phyloP scores from a whole-genome alignment of 2,797 vertebrate species.

The Alosa sapidissima region DNA sequence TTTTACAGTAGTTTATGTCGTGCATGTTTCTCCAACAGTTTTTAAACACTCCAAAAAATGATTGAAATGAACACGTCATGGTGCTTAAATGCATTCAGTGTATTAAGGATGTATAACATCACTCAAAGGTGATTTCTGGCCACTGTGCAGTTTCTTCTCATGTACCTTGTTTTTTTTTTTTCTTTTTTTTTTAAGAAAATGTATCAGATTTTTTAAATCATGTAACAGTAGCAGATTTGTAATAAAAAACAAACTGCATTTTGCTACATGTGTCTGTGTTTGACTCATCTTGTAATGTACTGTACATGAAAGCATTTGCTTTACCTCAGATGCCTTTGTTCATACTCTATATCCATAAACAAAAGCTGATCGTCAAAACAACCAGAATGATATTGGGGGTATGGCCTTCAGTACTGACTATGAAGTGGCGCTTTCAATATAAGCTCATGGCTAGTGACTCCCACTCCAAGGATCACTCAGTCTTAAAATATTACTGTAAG shows the following conservation, averaged over 20 bases:
- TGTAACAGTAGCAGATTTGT: slow-evolving; percentile 38
- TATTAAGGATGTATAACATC: neutral
- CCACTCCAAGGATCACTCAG: neutral
- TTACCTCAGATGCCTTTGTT: neutral
- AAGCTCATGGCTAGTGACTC: neutral
- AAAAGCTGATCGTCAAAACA: neutral
- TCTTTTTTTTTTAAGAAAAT: slow-evolving; percentile 21
- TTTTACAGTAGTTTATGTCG: neutral
- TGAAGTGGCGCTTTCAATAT: neutral
- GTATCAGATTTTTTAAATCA: slow-evolving; percentile 8
- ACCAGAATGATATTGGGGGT: neutral
- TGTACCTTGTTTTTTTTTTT: slow-evolving; percentile 1
- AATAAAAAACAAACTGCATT: slow-evolving; percentile 50
- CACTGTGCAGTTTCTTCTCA: neutral
- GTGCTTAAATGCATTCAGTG: neutral
- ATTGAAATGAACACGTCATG: neutral
- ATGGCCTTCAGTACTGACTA: neutral
- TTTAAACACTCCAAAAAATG: neutral
- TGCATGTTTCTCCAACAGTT: neutral
- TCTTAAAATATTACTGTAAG: slow-evolving; percentile 49
- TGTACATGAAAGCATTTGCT: neutral
- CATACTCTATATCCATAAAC: neutral
- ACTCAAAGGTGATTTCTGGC: neutral
- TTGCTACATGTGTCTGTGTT: slow-evolving; percentile 28
- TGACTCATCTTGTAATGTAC: neutral